A percentile compares a stretch with the other conserved stretches of the same genome.
Conservation (phyloP, 2,797 vertebrate genomes). For the Paedocypris micromegethes region DNA sequence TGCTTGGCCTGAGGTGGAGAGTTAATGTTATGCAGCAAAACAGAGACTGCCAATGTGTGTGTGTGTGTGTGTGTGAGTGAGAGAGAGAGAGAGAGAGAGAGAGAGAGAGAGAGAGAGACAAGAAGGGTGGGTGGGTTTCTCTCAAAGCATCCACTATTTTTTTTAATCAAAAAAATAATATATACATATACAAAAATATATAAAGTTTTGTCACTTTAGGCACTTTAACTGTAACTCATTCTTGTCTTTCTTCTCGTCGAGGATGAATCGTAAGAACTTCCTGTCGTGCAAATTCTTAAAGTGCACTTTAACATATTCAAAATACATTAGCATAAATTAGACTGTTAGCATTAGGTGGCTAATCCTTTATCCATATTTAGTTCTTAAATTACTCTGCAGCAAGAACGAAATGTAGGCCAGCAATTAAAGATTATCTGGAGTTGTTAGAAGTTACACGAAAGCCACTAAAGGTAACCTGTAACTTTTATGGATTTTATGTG, state of each 20-base stretch:
- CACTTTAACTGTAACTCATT: no score
- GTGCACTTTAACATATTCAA: conserved; percentile 37
- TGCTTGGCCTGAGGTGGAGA: conserved; percentile 10
- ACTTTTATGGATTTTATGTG: background rate
- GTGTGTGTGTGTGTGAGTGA: no score
- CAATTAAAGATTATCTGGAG: conserved; percentile 35
- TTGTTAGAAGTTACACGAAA: conserved; percentile 2
- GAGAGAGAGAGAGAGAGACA: background rate
- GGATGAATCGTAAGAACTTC: conserved; percentile 27
- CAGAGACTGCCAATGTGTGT: background rate
- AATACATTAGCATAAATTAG: conserved; percentile 44
- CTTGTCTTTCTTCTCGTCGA: no score
- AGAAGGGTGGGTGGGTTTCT: background rate
- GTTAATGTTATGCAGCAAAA: conserved; percentile 18
- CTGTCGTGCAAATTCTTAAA: conserved; percentile 23
- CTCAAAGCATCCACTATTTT: no score
- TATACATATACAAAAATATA: no score
- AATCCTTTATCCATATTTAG: conserved; percentile 22
- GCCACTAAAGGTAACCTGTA: conserved; percentile 7
- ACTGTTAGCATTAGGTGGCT: conserved; percentile 16
- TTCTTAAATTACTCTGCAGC: conserved; percentile 16
- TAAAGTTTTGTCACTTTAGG: no score
- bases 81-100: conserved; percentile 1
- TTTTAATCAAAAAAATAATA: no score
- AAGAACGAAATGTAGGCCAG: conserved; percentile 27